Conservation (phyloP, 2,888 invertebrate genomes). For the Amblyjoppa fuscipennis region DNA sequence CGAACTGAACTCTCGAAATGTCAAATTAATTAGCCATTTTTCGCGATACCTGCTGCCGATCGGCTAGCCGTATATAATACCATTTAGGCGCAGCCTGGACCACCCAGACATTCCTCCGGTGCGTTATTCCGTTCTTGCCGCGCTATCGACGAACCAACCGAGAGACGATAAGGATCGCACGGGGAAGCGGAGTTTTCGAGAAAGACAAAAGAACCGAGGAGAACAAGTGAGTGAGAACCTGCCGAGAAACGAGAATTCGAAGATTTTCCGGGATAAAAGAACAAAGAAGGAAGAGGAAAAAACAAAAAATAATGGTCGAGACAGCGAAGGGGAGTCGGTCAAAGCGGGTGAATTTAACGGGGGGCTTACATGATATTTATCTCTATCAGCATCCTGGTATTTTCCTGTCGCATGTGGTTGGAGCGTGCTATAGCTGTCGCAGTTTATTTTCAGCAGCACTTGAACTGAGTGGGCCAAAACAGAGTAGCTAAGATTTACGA, state of each 20-base stretch:
- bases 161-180: slow-evolving; percentile 61
- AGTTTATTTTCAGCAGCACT: background rate
- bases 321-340: slow-evolving; percentile 45
- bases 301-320: slow-evolving; percentile 39
- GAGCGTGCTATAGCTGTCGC: background rate
- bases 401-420: slow-evolving; percentile 15
- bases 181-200: slow-evolving; percentile 50
- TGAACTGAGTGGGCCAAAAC: background rate
- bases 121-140: slow-evolving; percentile 54
- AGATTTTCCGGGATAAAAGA: slow-evolving; percentile 57
- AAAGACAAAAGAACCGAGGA: slow-evolving; percentile 35
- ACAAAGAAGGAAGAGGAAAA: background rate
- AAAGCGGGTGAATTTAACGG: slow-evolving; percentile 61
- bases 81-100: slow-evolving; percentile 39
- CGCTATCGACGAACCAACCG: slow-evolving; percentile 37
- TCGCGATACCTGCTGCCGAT: slow-evolving; percentile 53
- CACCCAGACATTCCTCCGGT: slow-evolving; percentile 58
- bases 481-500: background rate
- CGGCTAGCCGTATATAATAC: slow-evolving; percentile 11
- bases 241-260: slow-evolving; percentile 7
- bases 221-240: slow-evolving; percentile 1
- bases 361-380: slow-evolving; percentile 27
- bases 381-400: slow-evolving; percentile 39
- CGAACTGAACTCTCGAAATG: slow-evolving; percentile 73
- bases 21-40: slow-evolving; percentile 81